Evolutionary conservation across 2,113 vertebrate species (phyloP).

Genomic region (Pedetes capensis): DNA sequence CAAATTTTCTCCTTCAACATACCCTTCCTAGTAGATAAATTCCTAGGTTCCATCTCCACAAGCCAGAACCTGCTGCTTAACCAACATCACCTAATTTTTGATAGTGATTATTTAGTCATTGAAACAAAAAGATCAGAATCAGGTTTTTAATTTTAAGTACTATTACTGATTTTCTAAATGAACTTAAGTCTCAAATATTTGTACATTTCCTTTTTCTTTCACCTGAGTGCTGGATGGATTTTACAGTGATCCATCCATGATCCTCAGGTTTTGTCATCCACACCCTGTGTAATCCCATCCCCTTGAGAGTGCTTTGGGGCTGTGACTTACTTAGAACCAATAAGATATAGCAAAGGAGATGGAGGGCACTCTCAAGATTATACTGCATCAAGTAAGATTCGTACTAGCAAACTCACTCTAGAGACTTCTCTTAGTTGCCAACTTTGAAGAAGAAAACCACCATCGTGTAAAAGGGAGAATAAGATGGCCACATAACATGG

Average conservation of each 20-base stretch:
- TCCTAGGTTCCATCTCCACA: background rate
- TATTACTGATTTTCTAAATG: slow-evolving; percentile 12
- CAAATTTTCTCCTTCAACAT: background rate
- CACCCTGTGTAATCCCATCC: background rate
- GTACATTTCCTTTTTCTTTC: background rate
- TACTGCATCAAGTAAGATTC: background rate
- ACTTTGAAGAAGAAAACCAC: background rate
- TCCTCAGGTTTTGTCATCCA: background rate
- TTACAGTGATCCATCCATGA: background rate
- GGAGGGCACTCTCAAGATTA: background rate
- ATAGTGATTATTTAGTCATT: background rate
- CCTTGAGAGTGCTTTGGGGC: background rate
- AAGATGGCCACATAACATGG: background rate
- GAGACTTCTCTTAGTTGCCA: background rate
- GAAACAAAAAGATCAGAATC: background rate
- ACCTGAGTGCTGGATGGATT: background rate
- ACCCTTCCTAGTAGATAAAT: background rate
- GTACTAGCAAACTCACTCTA: background rate
- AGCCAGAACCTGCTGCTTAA: background rate
- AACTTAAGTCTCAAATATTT: background rate
- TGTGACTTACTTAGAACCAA: background rate
- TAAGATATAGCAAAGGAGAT: background rate
- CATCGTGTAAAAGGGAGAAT: background rate
- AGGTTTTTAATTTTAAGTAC: slow-evolving; percentile 6
- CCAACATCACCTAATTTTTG: background rate